These are phyloP conservation scores for Carterocephalus palaemon DNA, from an alignment of 2,888 invertebrate genomes.

Conservation along the genomic window DNA sequence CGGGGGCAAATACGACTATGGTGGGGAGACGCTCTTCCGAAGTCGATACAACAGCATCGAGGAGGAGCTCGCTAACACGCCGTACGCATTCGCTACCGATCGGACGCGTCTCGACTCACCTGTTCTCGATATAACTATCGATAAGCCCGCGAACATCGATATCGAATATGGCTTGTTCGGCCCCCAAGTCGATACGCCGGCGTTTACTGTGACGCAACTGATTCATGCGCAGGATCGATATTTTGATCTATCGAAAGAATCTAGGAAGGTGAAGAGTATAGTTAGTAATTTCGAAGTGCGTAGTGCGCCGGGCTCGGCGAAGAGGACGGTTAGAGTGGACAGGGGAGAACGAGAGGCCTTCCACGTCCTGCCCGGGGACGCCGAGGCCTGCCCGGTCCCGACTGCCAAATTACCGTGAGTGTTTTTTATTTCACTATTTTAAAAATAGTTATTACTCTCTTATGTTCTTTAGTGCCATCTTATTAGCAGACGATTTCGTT, in stretches of 20 bases:
- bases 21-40: slow-evolving; percentile 57
- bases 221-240: slow-evolving; percentile 73
- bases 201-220: slow-evolving; percentile 68
- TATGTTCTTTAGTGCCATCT: too few species aligned
- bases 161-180: slow-evolving; percentile 53
- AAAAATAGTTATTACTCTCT: neutral
- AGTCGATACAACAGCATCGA: slow-evolving; percentile 74
- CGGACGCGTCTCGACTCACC: slow-evolving; percentile 45
- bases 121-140: slow-evolving; percentile 58
- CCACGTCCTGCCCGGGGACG: slow-evolving; percentile 46
- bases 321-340: slow-evolving; percentile 32
- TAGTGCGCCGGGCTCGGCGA: slow-evolving; percentile 45
- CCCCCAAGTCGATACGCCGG: slow-evolving; percentile 55
- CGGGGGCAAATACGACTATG: slow-evolving; percentile 61
- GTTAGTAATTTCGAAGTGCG: slow-evolving; percentile 42
- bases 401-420: slow-evolving; percentile 50
- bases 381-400: slow-evolving; percentile 36
- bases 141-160: slow-evolving; percentile 38
- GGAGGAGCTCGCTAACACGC: slow-evolving; percentile 72
- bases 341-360: slow-evolving; percentile 50
- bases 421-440: slow-evolving; percentile 18
- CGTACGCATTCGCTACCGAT: slow-evolving; percentile 70
- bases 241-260: slow-evolving; percentile 57
- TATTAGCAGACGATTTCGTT: too few species aligned
- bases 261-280: slow-evolving; percentile 31